These are phyloP conservation scores for Characodon lateralis DNA, from an alignment of 2,797 vertebrate genomes.

Conservation along the genomic window DNA sequence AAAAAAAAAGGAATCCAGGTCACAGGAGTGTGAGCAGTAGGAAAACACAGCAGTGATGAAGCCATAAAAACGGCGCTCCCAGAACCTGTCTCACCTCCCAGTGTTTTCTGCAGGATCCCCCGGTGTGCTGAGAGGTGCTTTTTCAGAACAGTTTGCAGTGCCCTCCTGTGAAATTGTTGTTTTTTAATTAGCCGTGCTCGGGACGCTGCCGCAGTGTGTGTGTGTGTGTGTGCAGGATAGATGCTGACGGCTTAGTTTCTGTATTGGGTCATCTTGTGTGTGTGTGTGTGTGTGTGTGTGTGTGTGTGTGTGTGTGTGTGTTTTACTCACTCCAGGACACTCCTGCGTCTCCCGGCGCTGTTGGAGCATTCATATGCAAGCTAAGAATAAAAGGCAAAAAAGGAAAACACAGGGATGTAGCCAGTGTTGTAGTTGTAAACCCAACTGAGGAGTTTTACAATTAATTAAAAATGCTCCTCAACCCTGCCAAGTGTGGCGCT, in stretches of 20 bases:
- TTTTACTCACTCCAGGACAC: slow-evolving; percentile 63
- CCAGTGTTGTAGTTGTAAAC: slow-evolving; percentile 55
- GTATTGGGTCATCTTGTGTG: slow-evolving; percentile 55
- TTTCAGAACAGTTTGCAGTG: slow-evolving; percentile 77
- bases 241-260: slow-evolving; percentile 83
- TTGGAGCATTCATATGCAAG: slow-evolving; percentile 38
- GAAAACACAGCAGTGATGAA: slow-evolving; percentile 64
- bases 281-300: slow-evolving; percentile 57
- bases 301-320: slow-evolving; percentile 59
- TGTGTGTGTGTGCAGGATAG: slow-evolving; percentile 55
- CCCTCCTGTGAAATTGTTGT: slow-evolving; percentile 84
- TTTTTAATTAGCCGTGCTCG: slow-evolving; percentile 85
- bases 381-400: slow-evolving; percentile 27
- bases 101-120: slow-evolving; percentile 72
- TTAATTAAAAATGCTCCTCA: slow-evolving; percentile 48
- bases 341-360: slow-evolving; percentile 61
- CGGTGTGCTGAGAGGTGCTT: slow-evolving; percentile 84
- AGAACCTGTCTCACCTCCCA: slow-evolving; percentile 64
- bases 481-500: slow-evolving; percentile 12
- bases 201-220: slow-evolving; percentile 65
- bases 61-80: slow-evolving; percentile 69
- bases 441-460: slow-evolving; percentile 39
- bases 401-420: slow-evolving; percentile 24
- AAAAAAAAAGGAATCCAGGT: slow-evolving; percentile 50
- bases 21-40: slow-evolving; percentile 52